Evolutionary conservation across 2,888 invertebrate genomes (phyloP), one percentile per base, ranked within the genome.

Genomic region (Pseudanteris insignis): DNA sequence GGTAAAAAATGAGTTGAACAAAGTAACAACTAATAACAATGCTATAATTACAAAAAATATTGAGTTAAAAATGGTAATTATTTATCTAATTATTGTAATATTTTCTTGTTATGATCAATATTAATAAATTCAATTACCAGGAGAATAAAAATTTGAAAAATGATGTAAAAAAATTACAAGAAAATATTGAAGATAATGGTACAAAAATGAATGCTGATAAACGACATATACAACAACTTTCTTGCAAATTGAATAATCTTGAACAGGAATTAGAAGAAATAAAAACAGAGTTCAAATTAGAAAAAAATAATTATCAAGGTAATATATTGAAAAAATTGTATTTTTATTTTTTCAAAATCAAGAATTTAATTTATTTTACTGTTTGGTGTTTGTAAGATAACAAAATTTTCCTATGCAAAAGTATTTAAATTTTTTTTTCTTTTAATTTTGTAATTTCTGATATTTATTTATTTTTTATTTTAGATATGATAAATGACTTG

Each of bases 161-260:
- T 8, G 9, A 12, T n/a, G n/a, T 30, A 7, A 18, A 32, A 26
- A n/a, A 9, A 15, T 11, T 50, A 3, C 9, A 50, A 15, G n/a
- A 30, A 15, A 18, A 7, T 11, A 9, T 32, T 15, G 50, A 38
- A 33, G 18, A 38, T 2, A 40, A 21, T 13, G 14, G 30, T 4
- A 50, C 13, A 18, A 38, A 50, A 50, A 11, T 50, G 2, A 26
- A 25, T 26, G 50, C 50, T 21, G 50, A 50, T 15, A 50, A 33
- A 24, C 10, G 18, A n/a, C 37, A 50, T 13, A 33, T 50, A 7
- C 32, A 40, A n/a, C 50, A 40, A 33, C 18, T 50, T 11, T 38
- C 29, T 12, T 26, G 12, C 21, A 47, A 47, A 21, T 9, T 46
- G 13, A 29, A 29, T 11, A 12, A 28, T 1, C 1, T 18, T 2